A percentile compares a stretch with the other conserved stretches of the same genome.
Evolutionary conservation across 2,797 vertebrate species (phyloP).

Genomic region (Pseudomugil tenellus): DNA sequence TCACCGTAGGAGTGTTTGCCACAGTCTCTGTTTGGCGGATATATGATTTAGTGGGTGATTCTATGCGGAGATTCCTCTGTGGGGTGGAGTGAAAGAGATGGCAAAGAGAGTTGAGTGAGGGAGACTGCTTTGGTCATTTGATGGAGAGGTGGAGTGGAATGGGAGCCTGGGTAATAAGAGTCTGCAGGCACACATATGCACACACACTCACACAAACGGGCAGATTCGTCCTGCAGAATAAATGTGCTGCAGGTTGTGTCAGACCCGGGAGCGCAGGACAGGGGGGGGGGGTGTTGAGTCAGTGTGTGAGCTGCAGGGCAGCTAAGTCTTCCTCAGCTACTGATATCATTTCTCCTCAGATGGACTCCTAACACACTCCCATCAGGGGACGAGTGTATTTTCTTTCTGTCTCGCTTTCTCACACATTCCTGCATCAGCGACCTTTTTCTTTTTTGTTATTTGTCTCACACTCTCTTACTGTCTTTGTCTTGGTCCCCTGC

Average conservation of each 20-base stretch:
- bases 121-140: constrained; percentile 52
- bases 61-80: constrained; percentile 65
- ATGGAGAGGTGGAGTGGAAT: constrained; percentile 63
- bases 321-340: constrained; percentile 74
- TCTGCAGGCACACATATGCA: constrained; percentile 16
- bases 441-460: constrained; percentile 58
- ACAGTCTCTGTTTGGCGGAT: constrained; percentile 52
- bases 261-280: constrained; percentile 49
- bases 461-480: constrained; percentile 25
- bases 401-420: constrained; percentile 55
- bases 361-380: constrained; percentile 77
- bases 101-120: constrained; percentile 6
- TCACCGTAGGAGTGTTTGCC: constrained; percentile 62
- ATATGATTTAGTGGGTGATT: constrained; percentile 74
- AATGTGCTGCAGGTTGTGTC: constrained; percentile 71
- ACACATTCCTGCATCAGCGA: constrained; percentile 52
- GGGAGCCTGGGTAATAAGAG: constrained; percentile 58
- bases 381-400: constrained; percentile 73
- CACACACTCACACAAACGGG: constrained; percentile 10
- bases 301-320: constrained; percentile 73
- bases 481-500: constrained; percentile 27
- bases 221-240: constrained; percentile 59
- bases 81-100: constrained; percentile 41
- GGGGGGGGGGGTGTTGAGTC: constrained; percentile 60
- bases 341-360: constrained; percentile 80